phyloP scores from a whole-genome alignment of 2,113 vertebrate species.

The Pseudopodoces humilis region DNA sequence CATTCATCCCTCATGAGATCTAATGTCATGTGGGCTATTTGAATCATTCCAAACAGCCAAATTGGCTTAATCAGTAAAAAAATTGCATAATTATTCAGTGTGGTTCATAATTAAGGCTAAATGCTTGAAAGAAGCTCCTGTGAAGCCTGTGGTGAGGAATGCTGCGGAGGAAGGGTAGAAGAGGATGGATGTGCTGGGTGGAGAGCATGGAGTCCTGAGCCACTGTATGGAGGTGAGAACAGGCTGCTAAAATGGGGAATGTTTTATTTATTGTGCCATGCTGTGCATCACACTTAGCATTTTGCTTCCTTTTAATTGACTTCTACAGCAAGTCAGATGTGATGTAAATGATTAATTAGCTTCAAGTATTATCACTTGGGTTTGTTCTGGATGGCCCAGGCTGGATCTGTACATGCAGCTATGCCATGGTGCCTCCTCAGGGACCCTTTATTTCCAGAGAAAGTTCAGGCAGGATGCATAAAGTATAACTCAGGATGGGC shows the following conservation, averaged over 20 bases:
- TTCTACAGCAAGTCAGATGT: neutral
- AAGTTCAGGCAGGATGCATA: neutral
- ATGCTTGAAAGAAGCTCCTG: neutral
- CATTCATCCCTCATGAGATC: neutral
- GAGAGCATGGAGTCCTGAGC: neutral
- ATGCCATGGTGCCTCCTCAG: neutral
- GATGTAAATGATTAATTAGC: neutral
- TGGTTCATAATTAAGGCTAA: neutral
- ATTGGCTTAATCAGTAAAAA: neutral
- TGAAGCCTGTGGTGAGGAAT: neutral
- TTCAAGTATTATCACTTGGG: neutral
- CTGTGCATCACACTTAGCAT: neutral
- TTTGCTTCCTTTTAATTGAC: neutral
- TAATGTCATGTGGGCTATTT: neutral
- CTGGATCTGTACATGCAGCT: neutral
- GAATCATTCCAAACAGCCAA: neutral
- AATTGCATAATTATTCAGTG: neutral
- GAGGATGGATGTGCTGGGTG: neutral
- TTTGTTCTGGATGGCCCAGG: neutral
- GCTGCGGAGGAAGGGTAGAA: neutral
- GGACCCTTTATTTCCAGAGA: neutral
- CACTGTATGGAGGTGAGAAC: accelerated
- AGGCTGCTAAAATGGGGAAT: neutral
- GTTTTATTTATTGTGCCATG: neutral
- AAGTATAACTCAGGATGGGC: neutral